Percentiles rank a stretch among this genome's conserved stretches.
Evolutionary conservation across 2,888 invertebrate species (phyloP).

Genomic region (Scaptomyza flava): DNA sequence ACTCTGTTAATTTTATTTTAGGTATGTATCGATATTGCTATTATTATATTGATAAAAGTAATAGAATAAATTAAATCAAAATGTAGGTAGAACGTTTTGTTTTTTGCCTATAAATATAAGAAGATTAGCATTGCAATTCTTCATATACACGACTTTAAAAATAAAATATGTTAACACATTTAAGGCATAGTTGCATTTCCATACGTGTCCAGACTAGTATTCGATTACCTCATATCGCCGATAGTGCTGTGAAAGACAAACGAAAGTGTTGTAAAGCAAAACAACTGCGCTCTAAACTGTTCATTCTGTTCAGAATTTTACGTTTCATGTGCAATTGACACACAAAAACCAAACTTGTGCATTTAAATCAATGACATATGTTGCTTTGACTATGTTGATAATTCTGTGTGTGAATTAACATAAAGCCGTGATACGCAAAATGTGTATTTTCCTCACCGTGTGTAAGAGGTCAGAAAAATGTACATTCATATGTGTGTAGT

Average conservation of each 20-base stretch:
- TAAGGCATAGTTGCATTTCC: slow-evolving; percentile 10
- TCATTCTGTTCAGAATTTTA: slow-evolving; percentile 60
- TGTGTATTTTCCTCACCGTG: slow-evolving; percentile 47
- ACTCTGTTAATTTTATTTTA: slow-evolving; percentile 8
- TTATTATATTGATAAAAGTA: neutral
- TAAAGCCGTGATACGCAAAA: slow-evolving; percentile 20
- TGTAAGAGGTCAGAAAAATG: slow-evolving; percentile 74
- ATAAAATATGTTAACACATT: slow-evolving; percentile 1
- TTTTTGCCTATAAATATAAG: neutral
- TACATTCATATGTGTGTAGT: slow-evolving; percentile 61
- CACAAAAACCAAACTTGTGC: slow-evolving; percentile 28
- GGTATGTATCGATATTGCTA: neutral
- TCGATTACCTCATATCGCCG: slow-evolving; percentile 35
- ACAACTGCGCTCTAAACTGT: slow-evolving; percentile 57
- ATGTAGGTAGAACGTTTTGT: neutral
- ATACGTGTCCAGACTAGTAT: slow-evolving; percentile 8
- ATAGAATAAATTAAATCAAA: neutral
- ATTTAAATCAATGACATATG: slow-evolving; percentile 24
- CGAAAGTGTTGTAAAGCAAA: slow-evolving; percentile 61
- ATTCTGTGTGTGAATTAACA: slow-evolving; percentile 10
- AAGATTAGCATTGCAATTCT: neutral
- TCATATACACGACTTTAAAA: neutral
- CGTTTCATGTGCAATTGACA: slow-evolving; percentile 56
- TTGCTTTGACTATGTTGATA: slow-evolving; percentile 19
- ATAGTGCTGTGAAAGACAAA: slow-evolving; percentile 45